A percentile compares a stretch with the other conserved stretches of the same genome.
Evolutionary conservation across 2,888 invertebrate species (phyloP).

Genomic region (Augiades crinisus): DNA sequence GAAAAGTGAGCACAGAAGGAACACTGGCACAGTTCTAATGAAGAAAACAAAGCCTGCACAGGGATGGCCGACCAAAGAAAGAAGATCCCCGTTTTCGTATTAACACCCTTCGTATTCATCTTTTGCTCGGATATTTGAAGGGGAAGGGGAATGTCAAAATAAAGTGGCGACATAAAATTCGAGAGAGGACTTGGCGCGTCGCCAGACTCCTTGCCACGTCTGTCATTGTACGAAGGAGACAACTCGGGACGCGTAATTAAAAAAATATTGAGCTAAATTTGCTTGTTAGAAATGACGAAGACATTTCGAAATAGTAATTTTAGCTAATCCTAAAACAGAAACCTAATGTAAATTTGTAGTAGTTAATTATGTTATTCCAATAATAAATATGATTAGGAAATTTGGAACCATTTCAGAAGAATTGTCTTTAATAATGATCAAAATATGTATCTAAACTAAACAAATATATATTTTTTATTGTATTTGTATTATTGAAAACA

Average conservation of each 20-base stretch:
- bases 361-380: too few relatives aligned
- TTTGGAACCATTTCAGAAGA: too few relatives aligned
- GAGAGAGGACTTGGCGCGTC: constrained; percentile 51
- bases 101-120: constrained; percentile 35
- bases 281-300: not conserved
- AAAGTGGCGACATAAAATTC: constrained; percentile 53
- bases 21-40: constrained; percentile 48
- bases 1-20: not conserved
- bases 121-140: constrained; percentile 34
- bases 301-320: too few relatives aligned
- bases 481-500: too few relatives aligned
- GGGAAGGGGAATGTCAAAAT: constrained; percentile 42
- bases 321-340: too few relatives aligned
- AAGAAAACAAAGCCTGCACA: constrained; percentile 56
- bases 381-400: too few relatives aligned
- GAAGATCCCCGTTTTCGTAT: constrained; percentile 41
- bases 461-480: too few relatives aligned
- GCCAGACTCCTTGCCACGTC: constrained; percentile 55
- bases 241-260: constrained; percentile 41
- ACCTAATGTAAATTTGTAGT: too few relatives aligned
- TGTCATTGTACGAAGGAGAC: constrained; percentile 43
- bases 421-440: too few relatives aligned
- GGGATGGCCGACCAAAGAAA: constrained; percentile 43
- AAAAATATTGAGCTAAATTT: constrained; percentile 39
- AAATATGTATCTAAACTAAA: too few relatives aligned